Evolutionary conservation across 2,888 invertebrate species (phyloP), one percentile per base, ranked within the genome.

Genomic region (Erannis defoliaria): DNA sequence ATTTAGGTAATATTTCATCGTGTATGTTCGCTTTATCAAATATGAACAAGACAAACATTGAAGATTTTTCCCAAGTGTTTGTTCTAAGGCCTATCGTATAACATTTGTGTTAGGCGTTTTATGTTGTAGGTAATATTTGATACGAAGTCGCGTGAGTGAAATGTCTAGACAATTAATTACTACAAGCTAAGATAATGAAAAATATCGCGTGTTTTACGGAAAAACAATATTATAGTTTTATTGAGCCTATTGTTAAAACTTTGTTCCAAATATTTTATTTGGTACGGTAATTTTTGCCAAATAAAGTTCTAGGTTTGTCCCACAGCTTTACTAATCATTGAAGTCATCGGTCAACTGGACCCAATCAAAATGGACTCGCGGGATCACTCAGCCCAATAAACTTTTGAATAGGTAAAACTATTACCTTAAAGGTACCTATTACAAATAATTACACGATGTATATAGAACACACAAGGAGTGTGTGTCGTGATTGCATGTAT

Each of bases 31-130:
- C 38, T 38, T 43, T 37, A 14, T 18, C 46, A 53, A 53, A 59
- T 48, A 40, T 33, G 46, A 46, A 54, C 48, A 59, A 31, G 33
- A 48, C 38, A 58, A 51, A 58, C 46, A 51, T 50, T 35, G 37
- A 37, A 57, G 43, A 57, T 50, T 19, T 42, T 57, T 19, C 35
- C 14, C 26, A 42, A 49, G 18, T 53, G 50, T 57, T 57, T 57
- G 43, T 19, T 31, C 29, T 46, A 26, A 29, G 33, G 50, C 53
- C 45, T 58, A 58, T 58, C 43, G 29, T 43, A 50, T 57, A 26
- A 6, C 26, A 8, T 48, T 48, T 48, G 14, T 31, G 18, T 43
- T 31, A 43, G 23, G n/a, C 12, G 21, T 49, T 23, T 35, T 48
- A 16, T 49, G 21, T 35, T 49, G 35, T 21, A 35, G 49, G 33